Conservation (phyloP, 2,797 vertebrate genomes). For the Hyperoplus immaculatus region DNA sequence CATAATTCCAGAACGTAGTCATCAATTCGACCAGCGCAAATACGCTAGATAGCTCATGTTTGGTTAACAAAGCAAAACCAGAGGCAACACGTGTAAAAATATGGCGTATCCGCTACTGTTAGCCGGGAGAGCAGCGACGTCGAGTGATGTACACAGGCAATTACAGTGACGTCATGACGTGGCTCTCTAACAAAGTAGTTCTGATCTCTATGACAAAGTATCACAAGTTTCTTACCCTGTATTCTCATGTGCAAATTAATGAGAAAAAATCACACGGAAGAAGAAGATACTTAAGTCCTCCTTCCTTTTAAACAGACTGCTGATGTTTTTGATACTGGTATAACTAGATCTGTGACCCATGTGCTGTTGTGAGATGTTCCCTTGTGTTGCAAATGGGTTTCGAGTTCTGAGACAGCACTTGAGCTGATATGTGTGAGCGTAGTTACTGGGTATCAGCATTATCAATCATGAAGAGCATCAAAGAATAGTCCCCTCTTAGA, state of each 20-base stretch:
- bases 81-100: too few species aligned
- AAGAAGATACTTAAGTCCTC: background rate
- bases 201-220: slow-evolving; percentile 3
- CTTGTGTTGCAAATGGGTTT: slow-evolving; percentile 17
- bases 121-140: too few species aligned
- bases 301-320: background rate
- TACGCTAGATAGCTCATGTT: too few species aligned
- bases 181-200: background rate
- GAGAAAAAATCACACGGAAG: background rate
- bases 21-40: too few species aligned
- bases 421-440: slow-evolving; percentile 9
- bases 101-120: too few species aligned
- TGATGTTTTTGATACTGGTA: background rate
- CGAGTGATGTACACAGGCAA: background rate
- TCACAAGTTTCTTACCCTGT: background rate
- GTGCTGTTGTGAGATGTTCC: slow-evolving; percentile 9
- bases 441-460: slow-evolving; percentile 27
- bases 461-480: slow-evolving; percentile 29
- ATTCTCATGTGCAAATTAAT: background rate
- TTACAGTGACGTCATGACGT: background rate
- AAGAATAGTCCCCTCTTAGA: slow-evolving; percentile 37
- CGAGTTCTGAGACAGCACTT: slow-evolving; percentile 34
- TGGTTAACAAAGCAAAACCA: too few species aligned
- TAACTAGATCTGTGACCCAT: slow-evolving; percentile 1
- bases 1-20: too few species aligned